Conservation (phyloP, 1,140 invertebrate species). For the Drosophila tani region DNA sequence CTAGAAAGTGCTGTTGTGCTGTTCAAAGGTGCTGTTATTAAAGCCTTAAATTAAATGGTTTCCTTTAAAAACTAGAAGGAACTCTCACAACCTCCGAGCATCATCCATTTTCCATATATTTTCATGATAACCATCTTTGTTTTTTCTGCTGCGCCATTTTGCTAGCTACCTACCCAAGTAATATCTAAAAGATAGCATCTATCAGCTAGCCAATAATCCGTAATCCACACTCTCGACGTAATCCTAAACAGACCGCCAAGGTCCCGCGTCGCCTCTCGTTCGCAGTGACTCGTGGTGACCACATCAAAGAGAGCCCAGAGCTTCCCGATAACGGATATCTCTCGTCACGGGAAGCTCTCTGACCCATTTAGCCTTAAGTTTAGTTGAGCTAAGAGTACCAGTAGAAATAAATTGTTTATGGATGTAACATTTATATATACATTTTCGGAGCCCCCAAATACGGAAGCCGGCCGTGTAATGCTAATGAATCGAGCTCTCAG, state of each 20-base stretch:
- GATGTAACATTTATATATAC: not conserved
- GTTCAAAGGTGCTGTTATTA: not conserved
- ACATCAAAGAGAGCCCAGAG: constrained; percentile 24
- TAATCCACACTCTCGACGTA: constrained; percentile 34
- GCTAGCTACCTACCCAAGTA: not conserved
- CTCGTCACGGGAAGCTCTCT: constrained; percentile 39
- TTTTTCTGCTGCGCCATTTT: constrained; percentile 31
- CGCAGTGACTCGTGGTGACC: constrained; percentile 3
- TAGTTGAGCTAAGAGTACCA: constrained; percentile 4
- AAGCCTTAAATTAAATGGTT: not conserved
- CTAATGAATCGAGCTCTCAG: constrained; percentile 64
- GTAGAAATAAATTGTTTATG: not conserved
- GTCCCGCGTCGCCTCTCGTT: constrained; percentile 14
- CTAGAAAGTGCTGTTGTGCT: too few species aligned
- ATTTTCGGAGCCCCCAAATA: constrained; percentile 62
- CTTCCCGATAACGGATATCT: constrained; percentile 27
- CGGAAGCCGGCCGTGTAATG: constrained; percentile 79
- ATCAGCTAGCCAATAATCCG: not conserved
- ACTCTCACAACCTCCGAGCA: too few species aligned
- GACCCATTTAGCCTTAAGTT: constrained; percentile 53
- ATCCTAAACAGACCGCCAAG: constrained; percentile 64
- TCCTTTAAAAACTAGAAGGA: not conserved
- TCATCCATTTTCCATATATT: not conserved
- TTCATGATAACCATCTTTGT: not conserved
- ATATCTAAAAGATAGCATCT: not conserved